Evolutionary conservation across 1,140 invertebrate genomes (phyloP).

Genomic region (Lasioglossum albipes): DNA sequence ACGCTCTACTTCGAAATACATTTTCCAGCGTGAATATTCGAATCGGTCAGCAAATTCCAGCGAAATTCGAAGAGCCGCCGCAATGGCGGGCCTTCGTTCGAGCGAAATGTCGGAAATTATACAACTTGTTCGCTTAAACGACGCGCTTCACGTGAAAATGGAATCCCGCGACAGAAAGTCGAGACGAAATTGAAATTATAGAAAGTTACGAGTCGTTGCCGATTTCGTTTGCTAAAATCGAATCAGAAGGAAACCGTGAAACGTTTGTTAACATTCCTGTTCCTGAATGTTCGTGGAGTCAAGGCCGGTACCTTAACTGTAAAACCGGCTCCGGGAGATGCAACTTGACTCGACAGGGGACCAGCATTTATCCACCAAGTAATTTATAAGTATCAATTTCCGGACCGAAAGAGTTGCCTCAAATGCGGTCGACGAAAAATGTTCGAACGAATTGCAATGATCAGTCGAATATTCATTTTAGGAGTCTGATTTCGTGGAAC

Average conservation of each 20-base stretch:
- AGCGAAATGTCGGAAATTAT: not conserved
- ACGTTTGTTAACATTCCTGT: slow-evolving; percentile 48
- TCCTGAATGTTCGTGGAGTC: slow-evolving; percentile 40
- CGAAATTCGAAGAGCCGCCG: too few relatives aligned
- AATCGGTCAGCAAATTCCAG: too few relatives aligned
- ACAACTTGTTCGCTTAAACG: not conserved
- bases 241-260: slow-evolving; percentile 16
- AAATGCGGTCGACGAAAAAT: not conserved
- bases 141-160: not conserved
- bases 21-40: too few relatives aligned
- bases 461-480: not conserved
- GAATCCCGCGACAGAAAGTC: not conserved
- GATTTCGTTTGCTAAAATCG: not conserved
- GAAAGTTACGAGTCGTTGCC: slow-evolving; percentile 11
- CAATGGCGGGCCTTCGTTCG: too few relatives aligned
- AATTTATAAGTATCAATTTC: slow-evolving; percentile 36
- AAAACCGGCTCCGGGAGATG: slow-evolving; percentile 47
- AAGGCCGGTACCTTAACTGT: slow-evolving; percentile 50
- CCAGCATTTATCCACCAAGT: slow-evolving; percentile 15
- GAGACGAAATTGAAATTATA: slow-evolving; percentile 27
- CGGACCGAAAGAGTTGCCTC: not conserved
- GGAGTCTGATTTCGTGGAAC: not conserved
- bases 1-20: too few relatives aligned
- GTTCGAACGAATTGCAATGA: not conserved
- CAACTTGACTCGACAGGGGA: slow-evolving; percentile 39